Percentiles rank a stretch among this genome's conserved stretches.
Conservation (phyloP, 2,888 invertebrate species). For the Pegoplata infirma region DNA sequence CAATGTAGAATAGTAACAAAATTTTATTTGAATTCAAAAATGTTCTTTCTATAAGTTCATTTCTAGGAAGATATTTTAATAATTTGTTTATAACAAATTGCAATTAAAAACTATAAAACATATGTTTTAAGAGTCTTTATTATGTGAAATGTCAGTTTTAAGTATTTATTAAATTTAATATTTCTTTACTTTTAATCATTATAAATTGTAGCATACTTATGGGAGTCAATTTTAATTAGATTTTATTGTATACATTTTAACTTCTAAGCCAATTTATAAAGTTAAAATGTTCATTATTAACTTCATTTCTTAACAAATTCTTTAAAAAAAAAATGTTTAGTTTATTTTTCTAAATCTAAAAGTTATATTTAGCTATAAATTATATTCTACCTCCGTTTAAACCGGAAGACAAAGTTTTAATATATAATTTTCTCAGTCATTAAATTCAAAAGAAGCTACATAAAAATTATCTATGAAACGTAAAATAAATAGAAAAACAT, state of each 20-base stretch:
- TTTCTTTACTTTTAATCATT: not conserved
- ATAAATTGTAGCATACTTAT: not conserved
- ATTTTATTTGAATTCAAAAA: too few relatives aligned
- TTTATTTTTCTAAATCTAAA: not conserved
- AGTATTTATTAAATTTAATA: too few relatives aligned
- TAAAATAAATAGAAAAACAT: not conserved
- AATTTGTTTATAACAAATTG: too few relatives aligned
- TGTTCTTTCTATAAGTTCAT: not conserved
- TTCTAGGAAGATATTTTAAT: too few relatives aligned
- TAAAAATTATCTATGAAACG: not conserved
- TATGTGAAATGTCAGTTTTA: too few relatives aligned
- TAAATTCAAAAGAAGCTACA: not conserved
- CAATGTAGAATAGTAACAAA: too few relatives aligned
- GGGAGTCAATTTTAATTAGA: not conserved
- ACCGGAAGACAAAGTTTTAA: not conserved
- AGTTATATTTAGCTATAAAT: not conserved
- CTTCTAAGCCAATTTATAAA: not conserved
- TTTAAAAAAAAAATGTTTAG: too few relatives aligned
- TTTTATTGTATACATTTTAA: not conserved
- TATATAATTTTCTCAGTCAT: constrained; percentile 12
- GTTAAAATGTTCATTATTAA: not conserved
- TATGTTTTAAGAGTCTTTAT: not conserved
- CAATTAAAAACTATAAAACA: not conserved
- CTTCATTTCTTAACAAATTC: not conserved
- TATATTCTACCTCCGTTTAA: not conserved